Evolutionary conservation across 2,888 invertebrate genomes (phyloP), one percentile per base, ranked within the genome.

Genomic region (Linnaemya vulpina): DNA sequence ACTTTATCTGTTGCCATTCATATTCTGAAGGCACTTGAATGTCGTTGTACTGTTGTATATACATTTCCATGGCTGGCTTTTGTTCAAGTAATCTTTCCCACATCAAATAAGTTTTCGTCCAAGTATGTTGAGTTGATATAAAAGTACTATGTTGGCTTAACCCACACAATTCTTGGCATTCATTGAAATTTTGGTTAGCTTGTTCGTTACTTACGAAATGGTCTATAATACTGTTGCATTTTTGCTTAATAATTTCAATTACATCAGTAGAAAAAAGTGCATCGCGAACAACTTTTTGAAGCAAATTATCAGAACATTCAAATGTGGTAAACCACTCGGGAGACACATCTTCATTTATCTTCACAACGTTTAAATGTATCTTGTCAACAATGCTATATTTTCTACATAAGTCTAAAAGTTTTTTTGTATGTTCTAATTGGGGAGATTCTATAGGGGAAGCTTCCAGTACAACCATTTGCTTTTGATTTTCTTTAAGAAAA

Each of bases 1-100:
- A 74, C 3, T 78, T 82, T 11, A 85, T 78, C 30, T 85, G 81
- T 55, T 85, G 81, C 85, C 85, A 85, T 68, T 85, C 85, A 46
- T 53, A 75, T 13, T 67, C 74, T 0, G 85, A 65, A 9, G 85
- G 85, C 7, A 82, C 65, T 58, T 85, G 63, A 8, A 85, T 74
- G 35, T 85, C 82, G 3, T 65, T 78, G 35, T 85, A 78, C 43
- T 85, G 81, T 30, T 82, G 77, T 53, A 71, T 71, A 20, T 82
- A 85, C 74, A 82, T 78, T 53, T 82, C 78, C 10, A 85, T 46
- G 1, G 82, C 81, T 5, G 74, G 74, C 4, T 67, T 85, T 65
- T 85, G 77, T 15, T 85, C 85, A 0, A 82, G 49, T 38, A 85
- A 22, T 20, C 68, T 68, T 40, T 85, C 74, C 81, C 78, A 85